phyloP scores from a whole-genome alignment of 2,888 invertebrate species.

The Drosophila prolongata region DNA sequence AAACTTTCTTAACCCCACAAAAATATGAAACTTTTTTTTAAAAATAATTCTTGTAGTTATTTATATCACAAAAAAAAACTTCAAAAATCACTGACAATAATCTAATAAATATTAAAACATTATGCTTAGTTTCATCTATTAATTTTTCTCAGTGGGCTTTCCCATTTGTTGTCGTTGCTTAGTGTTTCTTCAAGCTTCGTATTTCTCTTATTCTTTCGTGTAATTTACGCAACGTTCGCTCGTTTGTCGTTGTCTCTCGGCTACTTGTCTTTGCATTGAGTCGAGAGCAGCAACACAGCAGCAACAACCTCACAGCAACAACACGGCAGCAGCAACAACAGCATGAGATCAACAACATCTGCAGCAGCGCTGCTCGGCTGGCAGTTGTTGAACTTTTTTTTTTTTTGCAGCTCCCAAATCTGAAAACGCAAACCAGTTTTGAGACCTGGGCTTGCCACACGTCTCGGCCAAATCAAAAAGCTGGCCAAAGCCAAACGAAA shows the following conservation, averaged over 20 bases:
- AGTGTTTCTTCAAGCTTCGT: constrained; percentile 28
- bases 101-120: no score
- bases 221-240: constrained; percentile 75
- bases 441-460: constrained; percentile 71
- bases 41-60: no score
- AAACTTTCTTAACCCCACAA: no score
- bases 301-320: constrained; percentile 2
- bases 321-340: constrained; percentile 10
- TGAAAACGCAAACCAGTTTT: constrained; percentile 69
- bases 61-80: no score
- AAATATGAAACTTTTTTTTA: no score
- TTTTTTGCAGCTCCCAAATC: constrained; percentile 65
- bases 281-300: constrained; percentile 19
- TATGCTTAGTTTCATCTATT: no score
- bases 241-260: constrained; percentile 67
- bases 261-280: constrained; percentile 67
- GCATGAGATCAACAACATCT: constrained; percentile 72
- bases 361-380: constrained; percentile 39
- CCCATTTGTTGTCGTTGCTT: constrained; percentile 23
- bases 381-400: constrained; percentile 74
- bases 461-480: constrained; percentile 76
- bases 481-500: constrained; percentile 60
- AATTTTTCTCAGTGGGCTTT: constrained; percentile 6
- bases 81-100: neutral
- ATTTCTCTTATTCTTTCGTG: constrained; percentile 47